Conservation (phyloP, 2,888 invertebrate species). For the Hirtodrosophila cameraria region DNA sequence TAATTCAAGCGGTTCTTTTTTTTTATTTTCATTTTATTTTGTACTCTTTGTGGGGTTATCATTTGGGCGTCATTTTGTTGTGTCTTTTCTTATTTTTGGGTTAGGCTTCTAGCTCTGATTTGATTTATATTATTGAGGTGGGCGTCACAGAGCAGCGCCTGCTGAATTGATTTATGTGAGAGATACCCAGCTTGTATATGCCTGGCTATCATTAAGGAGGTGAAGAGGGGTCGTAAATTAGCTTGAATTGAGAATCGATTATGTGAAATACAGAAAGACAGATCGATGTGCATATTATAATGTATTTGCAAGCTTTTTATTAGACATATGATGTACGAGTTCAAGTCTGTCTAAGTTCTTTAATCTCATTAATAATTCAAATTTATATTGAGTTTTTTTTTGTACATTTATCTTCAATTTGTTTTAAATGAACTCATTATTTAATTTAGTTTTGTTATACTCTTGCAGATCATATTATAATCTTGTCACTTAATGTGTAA, state of each 20-base stretch:
- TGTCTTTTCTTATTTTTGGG: conserved; percentile 24
- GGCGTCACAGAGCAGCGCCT: conserved; percentile 12
- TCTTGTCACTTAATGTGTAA: too few species aligned
- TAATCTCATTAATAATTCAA: too few species aligned
- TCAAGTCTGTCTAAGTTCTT: too few species aligned
- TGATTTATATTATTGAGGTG: conserved; percentile 46
- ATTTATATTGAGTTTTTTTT: too few species aligned
- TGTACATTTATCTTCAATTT: too few species aligned
- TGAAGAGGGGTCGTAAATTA: neutral
- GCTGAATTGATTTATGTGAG: conserved; percentile 40
- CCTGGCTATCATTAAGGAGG: conserved; percentile 3
- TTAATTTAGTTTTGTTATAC: too few species aligned
- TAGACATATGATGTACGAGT: too few species aligned
- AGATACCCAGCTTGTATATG: neutral
- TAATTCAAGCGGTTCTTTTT: conserved; percentile 50
- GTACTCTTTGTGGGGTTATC: conserved; percentile 18
- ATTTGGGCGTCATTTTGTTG: conserved; percentile 25
- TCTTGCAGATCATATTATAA: too few species aligned
- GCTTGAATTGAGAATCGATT: neutral
- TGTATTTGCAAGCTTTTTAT: too few species aligned
- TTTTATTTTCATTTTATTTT: conserved; percentile 10
- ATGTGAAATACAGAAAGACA: neutral
- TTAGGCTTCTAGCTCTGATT: conserved; percentile 42
- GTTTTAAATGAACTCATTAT: too few species aligned
- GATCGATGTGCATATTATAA: neutral